Percentiles rank a stretch among this genome's conserved stretches.
Conservation (phyloP, 1,140 invertebrate species). For the Aphelinus atriplicis region DNA sequence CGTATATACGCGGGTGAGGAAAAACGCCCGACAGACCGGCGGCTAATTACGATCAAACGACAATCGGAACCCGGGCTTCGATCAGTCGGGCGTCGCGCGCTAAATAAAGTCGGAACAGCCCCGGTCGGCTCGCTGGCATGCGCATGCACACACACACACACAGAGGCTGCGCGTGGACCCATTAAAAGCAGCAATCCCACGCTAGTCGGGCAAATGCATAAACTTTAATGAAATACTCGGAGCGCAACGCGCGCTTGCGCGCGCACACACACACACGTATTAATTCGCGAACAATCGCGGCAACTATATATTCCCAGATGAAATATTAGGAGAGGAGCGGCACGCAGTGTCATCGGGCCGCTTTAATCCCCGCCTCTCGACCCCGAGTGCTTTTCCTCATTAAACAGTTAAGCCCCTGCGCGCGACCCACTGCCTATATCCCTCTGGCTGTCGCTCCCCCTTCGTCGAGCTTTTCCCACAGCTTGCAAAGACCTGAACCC, state of each 20-base stretch:
- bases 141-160: too few relatives aligned
- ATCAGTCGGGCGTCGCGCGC: too few relatives aligned
- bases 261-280: neutral
- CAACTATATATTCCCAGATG: neutral
- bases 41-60: too few relatives aligned
- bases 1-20: too few relatives aligned
- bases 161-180: neutral
- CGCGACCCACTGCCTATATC: neutral
- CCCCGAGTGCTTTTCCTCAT: constrained; percentile 18
- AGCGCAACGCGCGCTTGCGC: neutral
- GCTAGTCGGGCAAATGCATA: neutral
- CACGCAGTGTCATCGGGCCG: constrained; percentile 10
- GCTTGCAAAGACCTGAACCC: neutral
- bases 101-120: too few relatives aligned
- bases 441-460: neutral
- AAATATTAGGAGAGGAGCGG: constrained; percentile 21
- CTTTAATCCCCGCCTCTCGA: neutral
- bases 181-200: constrained; percentile 22
- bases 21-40: too few relatives aligned
- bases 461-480: neutral
- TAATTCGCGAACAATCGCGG: constrained; percentile 23
- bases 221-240: constrained; percentile 34
- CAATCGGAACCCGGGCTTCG: too few relatives aligned
- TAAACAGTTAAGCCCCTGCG: constrained; percentile 7
- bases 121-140: too few relatives aligned